Percentiles rank a stretch among this genome's conserved stretches.
Conservation (phyloP, 2,797 vertebrate genomes). For the Lepilemur ruficaudatus region DNA sequence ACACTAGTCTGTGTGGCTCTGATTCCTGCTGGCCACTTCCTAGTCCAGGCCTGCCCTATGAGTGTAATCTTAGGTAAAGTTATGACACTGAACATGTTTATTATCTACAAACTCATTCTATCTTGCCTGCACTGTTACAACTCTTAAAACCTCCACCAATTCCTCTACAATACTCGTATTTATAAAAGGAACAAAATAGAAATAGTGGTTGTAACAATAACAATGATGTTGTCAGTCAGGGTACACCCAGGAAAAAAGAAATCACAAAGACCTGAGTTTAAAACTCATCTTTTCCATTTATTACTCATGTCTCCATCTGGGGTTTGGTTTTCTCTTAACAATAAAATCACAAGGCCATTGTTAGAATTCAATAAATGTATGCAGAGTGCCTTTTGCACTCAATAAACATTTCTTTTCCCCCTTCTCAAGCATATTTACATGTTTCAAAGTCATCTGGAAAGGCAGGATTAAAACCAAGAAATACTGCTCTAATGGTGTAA, state of each 20-base stretch:
- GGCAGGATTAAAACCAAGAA: slow-evolving; percentile 22
- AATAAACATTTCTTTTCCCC: not conserved
- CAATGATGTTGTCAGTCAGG: not conserved
- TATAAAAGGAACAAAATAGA: not conserved
- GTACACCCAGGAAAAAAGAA: not conserved
- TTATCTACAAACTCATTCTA: not conserved
- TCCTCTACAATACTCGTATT: not conserved
- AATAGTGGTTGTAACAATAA: not conserved
- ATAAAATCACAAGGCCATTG: not conserved
- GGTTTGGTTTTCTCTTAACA: not conserved
- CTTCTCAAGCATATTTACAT: slow-evolving; percentile 17
- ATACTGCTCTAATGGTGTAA: not conserved
- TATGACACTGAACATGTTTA: not conserved
- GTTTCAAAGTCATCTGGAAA: not conserved
- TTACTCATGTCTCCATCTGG: not conserved
- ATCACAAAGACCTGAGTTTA: not conserved
- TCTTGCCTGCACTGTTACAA: not conserved
- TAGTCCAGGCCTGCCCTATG: not conserved
- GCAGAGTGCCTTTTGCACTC: not conserved
- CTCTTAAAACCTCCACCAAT: not conserved
- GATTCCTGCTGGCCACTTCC: not conserved
- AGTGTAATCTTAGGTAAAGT: not conserved
- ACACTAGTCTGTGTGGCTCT: not conserved
- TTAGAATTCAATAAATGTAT: slow-evolving; percentile 61
- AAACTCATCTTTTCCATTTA: not conserved